Base-by-base conservation (phyloP, 2,888 invertebrate species). In the Phyllotreta striolata region DNA sequence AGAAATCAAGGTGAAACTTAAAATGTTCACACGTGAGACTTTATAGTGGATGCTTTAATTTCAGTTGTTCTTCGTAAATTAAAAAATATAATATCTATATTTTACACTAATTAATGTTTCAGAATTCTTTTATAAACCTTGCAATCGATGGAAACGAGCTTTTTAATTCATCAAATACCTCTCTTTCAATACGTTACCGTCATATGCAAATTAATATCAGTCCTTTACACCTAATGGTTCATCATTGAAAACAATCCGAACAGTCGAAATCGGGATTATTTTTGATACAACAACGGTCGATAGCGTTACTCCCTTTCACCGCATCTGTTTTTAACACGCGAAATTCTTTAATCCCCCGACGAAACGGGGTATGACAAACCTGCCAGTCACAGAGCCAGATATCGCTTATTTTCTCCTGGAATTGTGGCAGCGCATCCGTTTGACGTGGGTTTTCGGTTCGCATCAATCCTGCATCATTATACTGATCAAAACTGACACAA, bases 281-380 rank as follows among this genome's bases (percentile, higher is more conserved):
- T 49, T 12, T 14, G 49, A 49, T 24, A 24, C 24, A 24, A 24
- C 49, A 49, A 35, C 35, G 49, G 35, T 49, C 49, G 49, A 35
- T 49, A 10, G 4, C 1, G 49, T 10, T 34, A 34, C 49, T 6
- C 35, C 6, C 24, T 24, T 24, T 24, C 14, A 37, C 35, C 49
- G 37, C 34, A 52, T 52, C 35, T 56, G 44, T 66, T 59, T 52
- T 62, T 60, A 65, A 67, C 73, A 74, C 70, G 73, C 73, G 72
- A 73, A 73, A 71, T 76, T 75, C 76, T 75, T 76, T 72, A 71
- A 67, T 67, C 72, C 76, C 74, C 75, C 76, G 75, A 74, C 75
- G 73, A 72, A 69, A 68, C 64, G 64, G 70, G 63, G 70, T 72
- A 77, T 72, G 75, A 74, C 74, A 77, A 73, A 74, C 72, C 74